Evolutionary conservation across 2,888 invertebrate species (phyloP), one percentile per base, ranked within the genome.

Genomic region (Tetragnatha montana): DNA sequence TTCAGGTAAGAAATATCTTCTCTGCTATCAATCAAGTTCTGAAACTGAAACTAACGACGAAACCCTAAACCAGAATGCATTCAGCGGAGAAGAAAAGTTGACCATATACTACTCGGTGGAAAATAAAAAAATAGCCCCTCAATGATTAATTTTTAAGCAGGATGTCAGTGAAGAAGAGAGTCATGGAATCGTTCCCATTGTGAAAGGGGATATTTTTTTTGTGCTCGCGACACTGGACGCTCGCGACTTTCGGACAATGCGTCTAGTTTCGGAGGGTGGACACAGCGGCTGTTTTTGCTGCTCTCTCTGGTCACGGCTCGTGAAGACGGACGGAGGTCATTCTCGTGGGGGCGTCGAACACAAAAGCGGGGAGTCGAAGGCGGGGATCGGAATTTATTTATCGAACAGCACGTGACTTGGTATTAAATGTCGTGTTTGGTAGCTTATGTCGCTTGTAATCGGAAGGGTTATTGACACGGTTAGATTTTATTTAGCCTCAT

Each of bases 61-160:
- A 35, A 35, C 35, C 35, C 1, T 35, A 35, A 35, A 35, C 35
- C 35, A 35, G 35, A 35, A 35, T 35, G 35, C 35, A 35, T 75
- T 51, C 69, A 19, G 69, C 19, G 2, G 17, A 69, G 50, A 69
- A 84, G 68, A 47, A 47, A 14, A 47, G 47, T 17, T 35, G 35
- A 35, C 35, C 1, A 35, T 35, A 35, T 35, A 35, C 35, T 35
- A n/a, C n/a, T 4, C 1, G 35, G 35, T 35, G 35, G 35, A 35
- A 35, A 35, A 35, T 35, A 35, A 35, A 35, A 35, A 35, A 70
- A 71, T 1, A 21, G 50, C 86, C 35, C 83, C 69, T 68, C 50
- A 83, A 71, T 89, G 88, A 71, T 85, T 78, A 74, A 71, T 81
- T 85, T 81, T 85, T 81, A 85, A 89, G 89, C 89, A 89, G 89